Conservation (phyloP, 2,888 invertebrate species). For the Microctonus hyperodae region DNA sequence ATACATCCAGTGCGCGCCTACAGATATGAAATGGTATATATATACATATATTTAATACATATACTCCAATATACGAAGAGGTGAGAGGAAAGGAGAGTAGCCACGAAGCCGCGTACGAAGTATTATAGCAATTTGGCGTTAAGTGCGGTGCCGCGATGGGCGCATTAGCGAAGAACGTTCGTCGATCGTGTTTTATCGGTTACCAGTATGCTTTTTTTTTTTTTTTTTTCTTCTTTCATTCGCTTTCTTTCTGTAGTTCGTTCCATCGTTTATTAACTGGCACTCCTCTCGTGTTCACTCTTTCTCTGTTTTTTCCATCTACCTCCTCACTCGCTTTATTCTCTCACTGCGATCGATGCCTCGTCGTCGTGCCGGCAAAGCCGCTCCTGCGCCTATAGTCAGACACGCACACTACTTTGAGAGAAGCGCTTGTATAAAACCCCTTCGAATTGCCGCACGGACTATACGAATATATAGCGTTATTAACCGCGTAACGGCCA, state of each 20-base stretch:
- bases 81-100: slow-evolving; percentile 25
- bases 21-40: slow-evolving; percentile 29
- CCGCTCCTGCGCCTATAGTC: slow-evolving; percentile 43
- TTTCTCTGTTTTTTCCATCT: slow-evolving; percentile 14
- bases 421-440: slow-evolving; percentile 7
- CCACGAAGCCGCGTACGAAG: slow-evolving; percentile 30
- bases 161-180: slow-evolving; percentile 34
- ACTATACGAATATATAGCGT: slow-evolving; percentile 14
- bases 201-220: slow-evolving; percentile 25
- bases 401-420: slow-evolving; percentile 27
- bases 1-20: slow-evolving; percentile 40
- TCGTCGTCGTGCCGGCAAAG: slow-evolving; percentile 24
- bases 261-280: background rate
- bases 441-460: slow-evolving; percentile 18
- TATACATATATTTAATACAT: slow-evolving; percentile 22
- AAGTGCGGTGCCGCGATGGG: slow-evolving; percentile 35
- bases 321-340: slow-evolving; percentile 22
- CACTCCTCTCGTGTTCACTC: slow-evolving; percentile 10
- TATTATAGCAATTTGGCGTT: slow-evolving; percentile 41
- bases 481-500: slow-evolving; percentile 37
- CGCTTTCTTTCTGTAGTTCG: slow-evolving; percentile 13
- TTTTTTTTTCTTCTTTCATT: slow-evolving; percentile 5
- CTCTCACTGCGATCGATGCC: slow-evolving; percentile 38
- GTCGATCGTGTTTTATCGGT: slow-evolving; percentile 35
- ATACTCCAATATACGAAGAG: slow-evolving; percentile 9